phyloP scores from a whole-genome alignment of 1,140 invertebrate species.

The Pararge aegeria region DNA sequence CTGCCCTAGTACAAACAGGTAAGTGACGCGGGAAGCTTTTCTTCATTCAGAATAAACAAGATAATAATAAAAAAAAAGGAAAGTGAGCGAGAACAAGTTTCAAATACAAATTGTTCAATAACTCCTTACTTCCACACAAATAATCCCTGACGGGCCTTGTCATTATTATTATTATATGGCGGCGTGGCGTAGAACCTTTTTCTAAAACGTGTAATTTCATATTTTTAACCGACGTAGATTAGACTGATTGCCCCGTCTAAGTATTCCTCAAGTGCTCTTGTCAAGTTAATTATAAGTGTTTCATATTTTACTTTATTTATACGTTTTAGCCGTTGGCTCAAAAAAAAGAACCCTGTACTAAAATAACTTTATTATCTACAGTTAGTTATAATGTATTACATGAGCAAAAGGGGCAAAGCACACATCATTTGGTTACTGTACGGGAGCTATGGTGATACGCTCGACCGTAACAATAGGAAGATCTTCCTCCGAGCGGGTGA shows the following conservation, averaged over 20 bases:
- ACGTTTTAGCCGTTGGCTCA: background rate
- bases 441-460: too few relatives aligned
- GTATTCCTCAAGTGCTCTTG: slow-evolving; percentile 8
- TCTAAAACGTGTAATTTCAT: slow-evolving; percentile 22
- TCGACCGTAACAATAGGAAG: too few relatives aligned
- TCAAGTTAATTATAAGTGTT: slow-evolving; percentile 10
- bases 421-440: too few relatives aligned
- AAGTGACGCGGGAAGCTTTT: background rate
- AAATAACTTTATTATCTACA: background rate
- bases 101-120: slow-evolving; percentile 1
- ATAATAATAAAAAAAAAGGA: background rate
- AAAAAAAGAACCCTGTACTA: background rate
- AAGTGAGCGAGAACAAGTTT: background rate
- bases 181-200: slow-evolving; percentile 17
- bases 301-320: slow-evolving; percentile 4
- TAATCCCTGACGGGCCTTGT: slow-evolving; percentile 8
- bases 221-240: slow-evolving; percentile 16
- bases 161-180: slow-evolving; percentile 16
- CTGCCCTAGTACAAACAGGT: too few relatives aligned
- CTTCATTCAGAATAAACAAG: background rate
- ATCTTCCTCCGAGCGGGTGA: too few relatives aligned
- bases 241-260: slow-evolving; percentile 17
- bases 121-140: background rate
- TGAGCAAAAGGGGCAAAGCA: too few relatives aligned
- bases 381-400: background rate